phyloP scores from a whole-genome alignment of 1,140 invertebrate species.

The Chymomyza costata region DNA sequence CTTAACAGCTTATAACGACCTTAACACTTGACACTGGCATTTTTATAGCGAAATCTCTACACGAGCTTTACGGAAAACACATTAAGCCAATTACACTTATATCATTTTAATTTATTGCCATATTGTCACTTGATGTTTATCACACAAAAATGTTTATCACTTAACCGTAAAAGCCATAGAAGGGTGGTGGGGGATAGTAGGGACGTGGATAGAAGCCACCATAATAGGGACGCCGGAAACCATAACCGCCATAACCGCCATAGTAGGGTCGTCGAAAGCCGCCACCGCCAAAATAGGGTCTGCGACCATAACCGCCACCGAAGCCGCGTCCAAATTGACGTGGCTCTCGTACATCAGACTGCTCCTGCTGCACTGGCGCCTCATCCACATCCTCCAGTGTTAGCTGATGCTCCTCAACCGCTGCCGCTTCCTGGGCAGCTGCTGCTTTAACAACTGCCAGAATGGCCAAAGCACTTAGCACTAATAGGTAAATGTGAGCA shows the following conservation, averaged over 20 bases:
- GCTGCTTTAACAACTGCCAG: slow-evolving; percentile 4
- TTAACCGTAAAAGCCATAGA: slow-evolving; percentile 46
- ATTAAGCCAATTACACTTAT: too few relatives aligned
- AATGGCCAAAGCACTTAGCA: slow-evolving; percentile 50
- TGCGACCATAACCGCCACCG: too few relatives aligned
- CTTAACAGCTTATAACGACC: too few relatives aligned
- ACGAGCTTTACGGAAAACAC: too few relatives aligned
- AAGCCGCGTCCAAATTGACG: slow-evolving; percentile 43
- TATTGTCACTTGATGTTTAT: slow-evolving; percentile 36
- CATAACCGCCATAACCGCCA: slow-evolving; percentile 4
- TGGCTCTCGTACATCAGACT: slow-evolving; percentile 47
- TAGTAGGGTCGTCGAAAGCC: slow-evolving; percentile 3
- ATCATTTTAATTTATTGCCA: slow-evolving; percentile 38
- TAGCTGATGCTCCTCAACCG: slow-evolving; percentile 56
- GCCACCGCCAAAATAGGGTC: slow-evolving; percentile 7
- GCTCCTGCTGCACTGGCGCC: slow-evolving; percentile 41
- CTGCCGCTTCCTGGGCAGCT: slow-evolving; percentile 2
- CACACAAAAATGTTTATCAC: slow-evolving; percentile 30
- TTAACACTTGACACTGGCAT: too few relatives aligned
- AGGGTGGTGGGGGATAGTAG: slow-evolving; percentile 28
- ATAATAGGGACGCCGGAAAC: slow-evolving; percentile 18
- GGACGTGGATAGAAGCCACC: slow-evolving; percentile 29
- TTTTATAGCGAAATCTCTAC: too few relatives aligned
- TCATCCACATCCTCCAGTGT: slow-evolving; percentile 65
- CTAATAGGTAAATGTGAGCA: slow-evolving; percentile 53